Percentiles rank a stretch among this genome's conserved stretches.
These are phyloP conservation scores for Leptopilina syphax DNA, from an alignment of 2,888 invertebrate species.

Conservation along the genomic window DNA sequence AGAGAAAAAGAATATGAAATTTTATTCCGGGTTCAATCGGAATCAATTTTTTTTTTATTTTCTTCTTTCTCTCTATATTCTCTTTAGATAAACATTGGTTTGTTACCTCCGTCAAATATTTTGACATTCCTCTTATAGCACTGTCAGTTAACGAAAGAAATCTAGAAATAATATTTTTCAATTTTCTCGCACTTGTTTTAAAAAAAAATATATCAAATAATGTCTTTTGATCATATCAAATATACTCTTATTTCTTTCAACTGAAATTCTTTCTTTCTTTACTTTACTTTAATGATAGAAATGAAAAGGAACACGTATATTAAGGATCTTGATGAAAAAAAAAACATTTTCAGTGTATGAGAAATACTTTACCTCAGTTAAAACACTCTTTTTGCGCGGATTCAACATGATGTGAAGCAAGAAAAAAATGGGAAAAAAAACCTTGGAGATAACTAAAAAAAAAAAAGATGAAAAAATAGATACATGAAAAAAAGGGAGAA, in stretches of 20 bases:
- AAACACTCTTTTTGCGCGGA: no score
- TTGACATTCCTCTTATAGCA: constrained; percentile 6
- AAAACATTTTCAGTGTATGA: no score
- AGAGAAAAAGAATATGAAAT: not conserved
- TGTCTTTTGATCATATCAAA: no score
- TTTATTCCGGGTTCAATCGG: not conserved
- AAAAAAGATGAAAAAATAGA: not conserved
- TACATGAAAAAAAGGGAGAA: no score
- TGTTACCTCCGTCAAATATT: constrained; percentile 17
- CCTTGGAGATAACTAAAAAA: not conserved
- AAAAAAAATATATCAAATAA: not conserved
- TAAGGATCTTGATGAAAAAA: no score
- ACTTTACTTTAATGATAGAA: no score
- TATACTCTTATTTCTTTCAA: no score
- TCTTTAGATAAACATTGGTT: constrained; percentile 13
- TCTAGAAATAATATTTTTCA: not conserved
- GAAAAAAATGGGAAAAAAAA: no score
- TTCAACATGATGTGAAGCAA: no score
- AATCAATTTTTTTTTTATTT: not conserved
- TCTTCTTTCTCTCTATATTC: not conserved
- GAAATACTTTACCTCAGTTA: no score
- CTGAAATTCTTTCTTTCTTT: not conserved
- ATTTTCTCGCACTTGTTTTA: not conserved
- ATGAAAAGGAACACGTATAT: no score
- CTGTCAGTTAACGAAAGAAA: not conserved